Evolutionary conservation across 2,888 invertebrate species (phyloP), one percentile per base, ranked within the genome.

Genomic region (Ichneumoninae sp.): DNA sequence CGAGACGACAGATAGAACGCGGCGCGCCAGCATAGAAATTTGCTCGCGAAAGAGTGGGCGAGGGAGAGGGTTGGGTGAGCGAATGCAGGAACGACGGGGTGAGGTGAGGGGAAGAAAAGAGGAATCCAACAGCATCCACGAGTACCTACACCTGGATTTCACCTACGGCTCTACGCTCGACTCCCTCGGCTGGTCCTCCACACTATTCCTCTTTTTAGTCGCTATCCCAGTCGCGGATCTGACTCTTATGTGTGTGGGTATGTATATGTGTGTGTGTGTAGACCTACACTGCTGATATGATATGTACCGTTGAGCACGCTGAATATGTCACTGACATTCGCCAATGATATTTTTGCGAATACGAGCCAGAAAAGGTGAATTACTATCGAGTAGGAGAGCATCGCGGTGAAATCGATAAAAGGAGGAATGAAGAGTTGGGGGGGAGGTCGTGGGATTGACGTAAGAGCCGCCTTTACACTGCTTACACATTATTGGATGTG

Each of bases 101-200:
- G 44, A 33, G 22, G 10, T 7, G 44, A 62, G 33, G 19, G 70
- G 40, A 47, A 70, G 71, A 52, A 62, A 72, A 76, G 50, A 47
- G 36, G 71, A 77, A 80, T 80, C 57, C 79, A 71, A 47, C 40
- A 66, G 66, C 75, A 54, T 76, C 33, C 4, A 3, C 40, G 50
- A 65, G 65, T 83, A 83, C 75, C 69, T 26, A 82, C 82, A 78
- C 69, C 74, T 79, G 74, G 54, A 75, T 62, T 30, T 62, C 69
- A 60, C 60, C 33, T 60, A 54, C 33, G 40, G 30, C n/a, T 62
- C 16, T 30, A 30, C n/a, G n/a, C 47, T 26, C n/a, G 19, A 30
- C 19, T 33, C n/a, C 33, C 16, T 50, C 62, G 3, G 26, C 19
- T 33, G 50, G 26, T 52, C 30, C n/a, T 57, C 26, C n/a, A 30